A percentile compares a stretch with the other conserved stretches of the same genome.
These are phyloP conservation scores for Oreocharis arfaki DNA, from an alignment of 2,113 vertebrate species.

Conservation along the genomic window DNA sequence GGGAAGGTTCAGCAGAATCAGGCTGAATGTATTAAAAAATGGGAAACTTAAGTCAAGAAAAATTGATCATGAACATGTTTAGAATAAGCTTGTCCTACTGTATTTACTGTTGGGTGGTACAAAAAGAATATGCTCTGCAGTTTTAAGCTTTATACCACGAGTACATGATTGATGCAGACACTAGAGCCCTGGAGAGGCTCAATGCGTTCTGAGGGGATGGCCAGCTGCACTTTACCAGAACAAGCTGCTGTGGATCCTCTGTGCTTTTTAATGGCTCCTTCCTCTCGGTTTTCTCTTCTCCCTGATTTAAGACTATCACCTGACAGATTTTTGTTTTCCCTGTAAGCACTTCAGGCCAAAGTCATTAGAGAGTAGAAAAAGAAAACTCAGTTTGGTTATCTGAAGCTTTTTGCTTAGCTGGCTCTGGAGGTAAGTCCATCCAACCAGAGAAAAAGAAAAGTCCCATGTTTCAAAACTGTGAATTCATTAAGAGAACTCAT, in stretches of 20 bases:
- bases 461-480: neutral
- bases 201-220: rapidly evolving
- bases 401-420: neutral
- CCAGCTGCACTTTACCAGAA: neutral
- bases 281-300: neutral
- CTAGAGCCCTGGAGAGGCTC: neutral
- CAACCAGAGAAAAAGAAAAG: neutral
- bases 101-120: neutral
- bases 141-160: neutral
- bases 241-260: neutral
- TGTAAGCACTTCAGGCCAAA: neutral
- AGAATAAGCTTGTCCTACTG: neutral
- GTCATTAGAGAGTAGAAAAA: neutral
- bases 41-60: neutral
- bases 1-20: neutral
- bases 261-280: neutral
- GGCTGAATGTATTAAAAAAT: neutral
- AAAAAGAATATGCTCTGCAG: neutral
- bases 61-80: neutral
- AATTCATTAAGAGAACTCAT: neutral
- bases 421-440: neutral
- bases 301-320: neutral
- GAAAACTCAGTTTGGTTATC: neutral
- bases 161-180: neutral
- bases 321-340: neutral